phyloP scores from a whole-genome alignment of 2,113 vertebrate species.

The Larimichthys crocea region DNA sequence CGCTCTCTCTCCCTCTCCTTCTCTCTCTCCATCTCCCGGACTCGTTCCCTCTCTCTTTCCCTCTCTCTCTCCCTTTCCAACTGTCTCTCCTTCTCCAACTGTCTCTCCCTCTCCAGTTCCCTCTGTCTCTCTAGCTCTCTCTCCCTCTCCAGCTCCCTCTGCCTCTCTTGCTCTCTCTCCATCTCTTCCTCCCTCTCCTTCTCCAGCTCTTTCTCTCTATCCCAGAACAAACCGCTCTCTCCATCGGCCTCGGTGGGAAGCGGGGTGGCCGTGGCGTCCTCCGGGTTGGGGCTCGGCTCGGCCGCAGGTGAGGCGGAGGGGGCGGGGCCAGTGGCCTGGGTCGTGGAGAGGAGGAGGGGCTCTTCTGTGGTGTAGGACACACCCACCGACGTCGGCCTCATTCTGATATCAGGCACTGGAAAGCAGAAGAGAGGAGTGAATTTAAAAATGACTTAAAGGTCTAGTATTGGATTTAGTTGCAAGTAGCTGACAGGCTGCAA shows the following conservation, averaged over 20 bases:
- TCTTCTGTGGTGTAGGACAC: slow-evolving; percentile 81
- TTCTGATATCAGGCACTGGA: slow-evolving; percentile 75
- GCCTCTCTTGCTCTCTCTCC: slow-evolving; percentile 28
- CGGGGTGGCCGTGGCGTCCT: slow-evolving; percentile 57
- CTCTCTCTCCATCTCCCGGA: slow-evolving; percentile 68
- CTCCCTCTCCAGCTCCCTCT: slow-evolving; percentile 14
- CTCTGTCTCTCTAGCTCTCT: slow-evolving; percentile 35
- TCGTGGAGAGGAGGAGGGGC: slow-evolving; percentile 82
- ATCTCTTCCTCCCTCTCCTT: slow-evolving; percentile 45
- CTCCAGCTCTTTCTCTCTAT: slow-evolving; percentile 59
- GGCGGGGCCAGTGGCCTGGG: slow-evolving; percentile 84
- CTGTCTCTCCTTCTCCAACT: slow-evolving; percentile 51
- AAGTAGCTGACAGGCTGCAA: too few relatives aligned
- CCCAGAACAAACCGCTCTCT: slow-evolving; percentile 73
- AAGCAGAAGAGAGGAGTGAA: slow-evolving; percentile 1
- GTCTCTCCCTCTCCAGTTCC: slow-evolving; percentile 48
- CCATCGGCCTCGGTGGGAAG: slow-evolving; percentile 71
- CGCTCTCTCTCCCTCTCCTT: slow-evolving; percentile 56
- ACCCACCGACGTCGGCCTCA: slow-evolving; percentile 71
- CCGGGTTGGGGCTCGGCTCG: slow-evolving; percentile 80
- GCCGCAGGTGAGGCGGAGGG: slow-evolving; percentile 83
- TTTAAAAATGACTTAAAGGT: not conserved
- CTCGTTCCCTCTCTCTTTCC: slow-evolving; percentile 65
- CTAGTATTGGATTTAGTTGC: too few relatives aligned
- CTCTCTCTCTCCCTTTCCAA: slow-evolving; percentile 62